phyloP scores from a whole-genome alignment of 2,888 invertebrate genomes.

The Drosophila setosimentum region DNA sequence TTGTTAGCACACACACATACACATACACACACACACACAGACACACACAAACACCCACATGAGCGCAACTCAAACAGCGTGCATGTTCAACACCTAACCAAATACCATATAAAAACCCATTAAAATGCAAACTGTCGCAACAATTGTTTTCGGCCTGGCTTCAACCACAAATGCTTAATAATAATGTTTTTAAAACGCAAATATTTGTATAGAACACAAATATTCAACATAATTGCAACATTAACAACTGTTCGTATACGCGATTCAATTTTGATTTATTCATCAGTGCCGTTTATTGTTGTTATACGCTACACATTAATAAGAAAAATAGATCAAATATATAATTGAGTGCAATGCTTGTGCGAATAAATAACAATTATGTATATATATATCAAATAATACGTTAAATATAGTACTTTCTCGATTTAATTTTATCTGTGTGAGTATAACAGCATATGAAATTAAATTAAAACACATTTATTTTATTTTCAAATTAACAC shows the following conservation, averaged over 20 bases:
- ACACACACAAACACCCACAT: not conserved
- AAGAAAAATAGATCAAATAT: not conserved
- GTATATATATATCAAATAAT: not conserved
- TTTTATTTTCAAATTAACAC: not conserved
- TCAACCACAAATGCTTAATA: conserved; percentile 48
- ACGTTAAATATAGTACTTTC: not conserved
- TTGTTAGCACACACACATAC: not conserved
- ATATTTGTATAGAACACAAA: conserved; percentile 45
- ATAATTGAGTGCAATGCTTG: not conserved
- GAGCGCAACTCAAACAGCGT: conserved; percentile 32
- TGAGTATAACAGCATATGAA: too few relatives aligned
- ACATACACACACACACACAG: not conserved
- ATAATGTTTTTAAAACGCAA: conserved; percentile 52
- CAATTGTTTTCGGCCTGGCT: conserved; percentile 24
- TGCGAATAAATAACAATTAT: not conserved
- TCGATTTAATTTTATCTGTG: not conserved
- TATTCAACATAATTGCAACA: conserved; percentile 43
- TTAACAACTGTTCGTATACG: conserved; percentile 35
- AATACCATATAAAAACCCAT: conserved; percentile 53
- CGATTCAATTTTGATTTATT: conserved; percentile 25
- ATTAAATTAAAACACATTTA: not conserved
- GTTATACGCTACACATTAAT: conserved; percentile 5
- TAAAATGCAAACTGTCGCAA: conserved; percentile 41
- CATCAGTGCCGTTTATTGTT: not conserved
- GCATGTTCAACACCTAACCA: conserved; percentile 50